Base-by-base conservation (phyloP, 1,140 invertebrate genomes). In the Brachionus calyciflorus region DNA sequence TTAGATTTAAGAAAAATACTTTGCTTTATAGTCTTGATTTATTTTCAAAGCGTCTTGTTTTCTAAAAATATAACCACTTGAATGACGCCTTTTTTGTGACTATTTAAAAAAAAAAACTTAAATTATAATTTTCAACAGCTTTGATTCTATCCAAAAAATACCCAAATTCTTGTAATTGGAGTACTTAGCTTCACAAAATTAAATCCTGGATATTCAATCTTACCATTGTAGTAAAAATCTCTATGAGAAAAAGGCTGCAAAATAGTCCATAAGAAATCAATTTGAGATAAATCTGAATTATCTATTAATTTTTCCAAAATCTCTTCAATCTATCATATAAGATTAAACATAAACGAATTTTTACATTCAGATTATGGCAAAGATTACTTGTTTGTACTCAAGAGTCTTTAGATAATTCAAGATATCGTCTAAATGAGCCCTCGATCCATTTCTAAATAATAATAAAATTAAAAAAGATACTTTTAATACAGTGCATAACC, bases 161-260 rank as follows among this genome's bases (percentile, higher is more conserved):
- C 60, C 19, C 19, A 44, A 41, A 21, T 30, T 65, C 83, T 68
- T 26, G 80, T 83, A 28, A 79, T 78, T 51, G 81, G 80, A n/a
- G 82, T 83, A 68, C 82, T 83, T 68, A 84, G 77, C n/a, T 82
- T 82, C 68, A 77, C 76, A 78, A 84, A 84, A 9, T 82, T 78
- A 28, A 81, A 79, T 3, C 78, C 78, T 4, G 82, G 82, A 78
- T 81, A 82, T 19, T 78, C 76, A 37, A 60, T 78, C 30, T 81
- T 77, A 10, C 80, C 82, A 5, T 81, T 80, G 75, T 84, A 84
- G 79, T 82, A 82, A 75, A 84, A 83, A 73, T 84, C 83, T 19
- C 83, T 41, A 73, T 84, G 83, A 21, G 83, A 78, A 12, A 80
- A 76, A 0, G 83, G 83, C 78, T 83, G 82, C 70, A 84, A 77